Conservation (phyloP, 2,888 invertebrate species). For the Ennomos fuscantarius region DNA sequence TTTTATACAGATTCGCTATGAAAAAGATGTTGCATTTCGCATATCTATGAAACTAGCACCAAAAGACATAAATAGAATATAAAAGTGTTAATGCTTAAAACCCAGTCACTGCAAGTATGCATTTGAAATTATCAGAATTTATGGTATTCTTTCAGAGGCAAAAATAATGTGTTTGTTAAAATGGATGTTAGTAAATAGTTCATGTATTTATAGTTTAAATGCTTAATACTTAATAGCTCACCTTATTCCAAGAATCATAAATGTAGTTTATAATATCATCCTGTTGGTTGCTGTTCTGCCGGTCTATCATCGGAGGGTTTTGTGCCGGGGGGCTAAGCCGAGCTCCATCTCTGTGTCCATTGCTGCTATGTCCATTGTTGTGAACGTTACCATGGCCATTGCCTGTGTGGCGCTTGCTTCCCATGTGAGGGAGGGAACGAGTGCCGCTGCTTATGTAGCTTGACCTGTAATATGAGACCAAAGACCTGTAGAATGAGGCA, state of each 20-base stretch:
- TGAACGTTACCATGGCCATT: slow-evolving; percentile 32
- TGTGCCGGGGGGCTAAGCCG: slow-evolving; percentile 74
- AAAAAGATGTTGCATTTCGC: too few species aligned
- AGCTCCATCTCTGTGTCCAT: slow-evolving; percentile 56
- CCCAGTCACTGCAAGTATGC: too few species aligned
- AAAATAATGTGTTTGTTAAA: too few species aligned
- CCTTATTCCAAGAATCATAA: slow-evolving; percentile 91
- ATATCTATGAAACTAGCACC: too few species aligned
- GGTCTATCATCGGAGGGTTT: slow-evolving; percentile 47
- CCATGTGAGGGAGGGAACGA: slow-evolving; percentile 76
- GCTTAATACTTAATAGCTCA: slow-evolving; percentile 43
- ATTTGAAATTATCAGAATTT: too few species aligned
- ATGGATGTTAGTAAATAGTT: too few species aligned
- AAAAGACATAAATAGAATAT: too few species aligned
- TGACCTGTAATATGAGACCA: slow-evolving; percentile 52
- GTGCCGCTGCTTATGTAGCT: slow-evolving; percentile 76
- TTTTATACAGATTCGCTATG: too few species aligned
- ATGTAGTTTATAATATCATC: slow-evolving; percentile 93
- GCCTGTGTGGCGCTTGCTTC: slow-evolving; percentile 47
- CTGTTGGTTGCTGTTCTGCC: slow-evolving; percentile 80
- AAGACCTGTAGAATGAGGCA: too few species aligned
- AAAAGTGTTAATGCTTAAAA: too few species aligned
- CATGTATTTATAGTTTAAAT: slow-evolving; percentile 1
- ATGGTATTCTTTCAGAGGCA: too few species aligned
- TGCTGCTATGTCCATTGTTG: slow-evolving; percentile 39